Conservation (phyloP, 2,113 vertebrate species). For the Takifugu bimaculatus region DNA sequence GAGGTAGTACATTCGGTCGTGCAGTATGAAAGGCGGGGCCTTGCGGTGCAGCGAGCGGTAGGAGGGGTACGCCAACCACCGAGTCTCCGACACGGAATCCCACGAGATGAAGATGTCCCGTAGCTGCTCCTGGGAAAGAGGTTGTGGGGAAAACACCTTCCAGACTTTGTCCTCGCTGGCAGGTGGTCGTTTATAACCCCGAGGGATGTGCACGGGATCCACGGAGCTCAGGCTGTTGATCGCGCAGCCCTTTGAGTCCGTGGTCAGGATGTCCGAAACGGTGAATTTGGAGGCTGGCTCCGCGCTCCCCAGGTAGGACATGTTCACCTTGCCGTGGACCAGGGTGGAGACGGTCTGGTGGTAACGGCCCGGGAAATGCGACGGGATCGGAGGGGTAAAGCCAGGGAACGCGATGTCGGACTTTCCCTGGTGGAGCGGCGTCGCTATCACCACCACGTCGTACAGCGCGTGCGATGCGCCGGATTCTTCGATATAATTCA, state of each 20-base stretch:
- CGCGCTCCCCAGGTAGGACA: constrained; percentile 77
- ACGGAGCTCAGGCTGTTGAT: constrained; percentile 76
- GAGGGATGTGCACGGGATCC: constrained; percentile 62
- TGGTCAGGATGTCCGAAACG: constrained; percentile 75
- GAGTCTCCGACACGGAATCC: constrained; percentile 70
- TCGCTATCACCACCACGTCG: constrained; percentile 85
- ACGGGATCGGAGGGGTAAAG: constrained; percentile 79
- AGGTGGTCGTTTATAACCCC: constrained; percentile 32
- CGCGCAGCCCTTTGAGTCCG: constrained; percentile 69
- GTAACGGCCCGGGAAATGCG: constrained; percentile 73
- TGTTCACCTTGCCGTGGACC: constrained; percentile 82
- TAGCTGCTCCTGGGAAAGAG: constrained; percentile 78
- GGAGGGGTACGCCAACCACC: constrained; percentile 85
- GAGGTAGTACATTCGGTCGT: constrained; percentile 85
- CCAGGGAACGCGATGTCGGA: constrained; percentile 83
- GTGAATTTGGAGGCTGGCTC: constrained; percentile 62
- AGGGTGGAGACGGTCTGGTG: constrained; percentile 81
- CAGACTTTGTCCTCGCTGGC: constrained; percentile 70
- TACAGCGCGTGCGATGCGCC: constrained; percentile 78
- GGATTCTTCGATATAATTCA: constrained; percentile 75
- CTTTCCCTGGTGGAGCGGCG: constrained; percentile 80
- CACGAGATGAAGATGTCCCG: constrained; percentile 79
- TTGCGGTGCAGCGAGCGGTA: constrained; percentile 75
- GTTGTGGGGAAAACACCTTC: constrained; percentile 82
- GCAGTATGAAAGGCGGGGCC: constrained; percentile 83